These are phyloP conservation scores for Nephrocerus scutellatus DNA, from an alignment of 2,888 invertebrate species.

Conservation along the genomic window DNA sequence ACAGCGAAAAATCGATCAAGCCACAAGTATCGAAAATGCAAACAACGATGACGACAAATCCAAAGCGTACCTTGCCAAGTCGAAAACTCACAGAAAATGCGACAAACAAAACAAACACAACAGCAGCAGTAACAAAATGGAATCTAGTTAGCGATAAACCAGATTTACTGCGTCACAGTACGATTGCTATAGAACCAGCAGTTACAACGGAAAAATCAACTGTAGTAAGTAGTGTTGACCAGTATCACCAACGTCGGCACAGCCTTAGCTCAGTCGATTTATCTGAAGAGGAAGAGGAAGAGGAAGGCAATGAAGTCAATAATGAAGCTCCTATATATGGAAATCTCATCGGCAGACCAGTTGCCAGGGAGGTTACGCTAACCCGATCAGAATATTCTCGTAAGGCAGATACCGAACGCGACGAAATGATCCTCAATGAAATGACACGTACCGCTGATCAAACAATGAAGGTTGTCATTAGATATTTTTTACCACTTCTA, in stretches of 20 bases:
- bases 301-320: conserved; percentile 12
- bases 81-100: too few species aligned
- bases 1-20: conserved; percentile 10
- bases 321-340: conserved; percentile 32
- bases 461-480: conserved; percentile 46
- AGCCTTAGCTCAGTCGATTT: conserved; percentile 16
- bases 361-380: conserved; percentile 13
- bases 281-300: conserved; percentile 19
- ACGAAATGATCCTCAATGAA: conserved; percentile 51
- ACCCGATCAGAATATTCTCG: conserved; percentile 32
- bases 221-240: too few species aligned
- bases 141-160: conserved; percentile 42
- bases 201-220: conserved; percentile 18
- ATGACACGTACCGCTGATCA: conserved; percentile 55
- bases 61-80: conserved; percentile 22
- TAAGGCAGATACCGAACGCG: conserved; percentile 41
- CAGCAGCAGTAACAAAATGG: conserved; percentile 33
- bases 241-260: too few species aligned
- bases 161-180: conserved; percentile 43
- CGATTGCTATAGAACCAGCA: conserved; percentile 30
- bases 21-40: conserved; percentile 10
- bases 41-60: conserved; percentile 12
- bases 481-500: not conserved
- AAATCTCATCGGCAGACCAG: conserved; percentile 27
- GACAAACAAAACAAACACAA: conserved; percentile 18